Conservation (phyloP, 2,888 invertebrate species). For the Lasioglossum morio region DNA sequence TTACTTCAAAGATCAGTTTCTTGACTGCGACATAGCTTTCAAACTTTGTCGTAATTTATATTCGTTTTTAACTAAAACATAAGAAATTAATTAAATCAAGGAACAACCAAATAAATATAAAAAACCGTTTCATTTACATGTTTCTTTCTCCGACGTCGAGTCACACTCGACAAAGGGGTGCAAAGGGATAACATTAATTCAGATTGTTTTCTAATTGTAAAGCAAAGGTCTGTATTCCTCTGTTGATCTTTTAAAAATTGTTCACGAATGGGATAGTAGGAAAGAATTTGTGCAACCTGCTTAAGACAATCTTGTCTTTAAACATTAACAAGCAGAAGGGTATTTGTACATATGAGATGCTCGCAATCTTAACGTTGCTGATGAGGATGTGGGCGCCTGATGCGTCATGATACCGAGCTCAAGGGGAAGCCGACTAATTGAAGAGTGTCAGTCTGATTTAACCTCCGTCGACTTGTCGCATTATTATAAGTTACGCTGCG, state of each 20-base stretch:
- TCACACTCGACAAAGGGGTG: too few species aligned
- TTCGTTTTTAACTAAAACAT: too few species aligned
- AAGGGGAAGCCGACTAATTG: constrained; percentile 71
- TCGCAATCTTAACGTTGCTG: constrained; percentile 53
- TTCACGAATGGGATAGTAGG: not conserved
- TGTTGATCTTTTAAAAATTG: not conserved
- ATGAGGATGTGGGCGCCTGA: constrained; percentile 69
- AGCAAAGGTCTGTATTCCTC: not conserved
- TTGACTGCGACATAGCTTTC: too few species aligned
- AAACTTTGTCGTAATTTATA: too few species aligned
- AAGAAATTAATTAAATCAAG: too few species aligned
- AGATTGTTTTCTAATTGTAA: too few species aligned
- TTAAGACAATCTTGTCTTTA: too few species aligned
- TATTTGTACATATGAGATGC: constrained; percentile 39
- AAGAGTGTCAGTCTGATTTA: constrained; percentile 78
- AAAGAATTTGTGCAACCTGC: not conserved
- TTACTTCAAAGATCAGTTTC: too few species aligned
- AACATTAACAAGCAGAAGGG: constrained; percentile 35
- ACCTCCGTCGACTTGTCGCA: constrained; percentile 73
- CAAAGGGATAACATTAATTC: too few species aligned
- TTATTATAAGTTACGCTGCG: constrained; percentile 75
- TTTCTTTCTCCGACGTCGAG: too few species aligned
- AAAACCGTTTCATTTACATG: too few species aligned
- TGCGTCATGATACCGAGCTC: constrained; percentile 61
- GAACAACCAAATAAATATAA: too few species aligned